A percentile compares a stretch with the other conserved stretches of the same genome.
Evolutionary conservation across 2,113 vertebrate genomes (phyloP).

Genomic region (Pelodiscus sinensis): DNA sequence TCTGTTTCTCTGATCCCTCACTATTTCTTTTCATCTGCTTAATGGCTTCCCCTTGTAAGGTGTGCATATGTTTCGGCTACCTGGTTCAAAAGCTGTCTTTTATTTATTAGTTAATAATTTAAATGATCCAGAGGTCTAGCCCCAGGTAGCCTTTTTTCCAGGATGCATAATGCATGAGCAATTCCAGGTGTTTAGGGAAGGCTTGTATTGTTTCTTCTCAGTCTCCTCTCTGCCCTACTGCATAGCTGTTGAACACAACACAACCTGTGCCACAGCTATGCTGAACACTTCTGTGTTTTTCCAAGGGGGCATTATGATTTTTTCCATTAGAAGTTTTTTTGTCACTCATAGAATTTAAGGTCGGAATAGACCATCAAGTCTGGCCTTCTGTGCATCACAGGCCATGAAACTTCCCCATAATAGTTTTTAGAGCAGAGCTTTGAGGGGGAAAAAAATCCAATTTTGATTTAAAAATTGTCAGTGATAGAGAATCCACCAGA

Average conservation of each 20-base stretch:
- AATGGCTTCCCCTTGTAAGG: constrained; percentile 26
- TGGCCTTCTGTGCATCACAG: neutral
- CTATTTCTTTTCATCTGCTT: constrained; percentile 40
- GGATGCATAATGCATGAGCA: constrained; percentile 13
- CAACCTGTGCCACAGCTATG: neutral
- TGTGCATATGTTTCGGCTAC: constrained; percentile 12
- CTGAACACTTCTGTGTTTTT: neutral
- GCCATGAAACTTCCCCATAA: neutral
- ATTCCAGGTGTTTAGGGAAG: constrained; percentile 35
- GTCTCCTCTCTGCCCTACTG: neutral
- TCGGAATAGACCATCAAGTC: neutral
- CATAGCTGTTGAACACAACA: neutral
- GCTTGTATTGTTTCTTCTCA: neutral
- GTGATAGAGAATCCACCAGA: too few relatives aligned
- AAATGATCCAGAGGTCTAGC: neutral
- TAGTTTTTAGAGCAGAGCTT: neutral
- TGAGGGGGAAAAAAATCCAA: neutral
- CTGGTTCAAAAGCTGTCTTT: constrained; percentile 50
- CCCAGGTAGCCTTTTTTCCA: constrained; percentile 5
- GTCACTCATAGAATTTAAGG: neutral
- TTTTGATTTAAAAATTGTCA: too few relatives aligned
- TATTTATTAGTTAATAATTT: constrained; percentile 39
- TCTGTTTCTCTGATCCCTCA: constrained; percentile 1
- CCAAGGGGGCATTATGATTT: neutral
- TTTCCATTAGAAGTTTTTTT: fast-evolving